Evolutionary conservation across 2,797 vertebrate genomes (phyloP).

Genomic region (Myotis pilosus): DNA sequence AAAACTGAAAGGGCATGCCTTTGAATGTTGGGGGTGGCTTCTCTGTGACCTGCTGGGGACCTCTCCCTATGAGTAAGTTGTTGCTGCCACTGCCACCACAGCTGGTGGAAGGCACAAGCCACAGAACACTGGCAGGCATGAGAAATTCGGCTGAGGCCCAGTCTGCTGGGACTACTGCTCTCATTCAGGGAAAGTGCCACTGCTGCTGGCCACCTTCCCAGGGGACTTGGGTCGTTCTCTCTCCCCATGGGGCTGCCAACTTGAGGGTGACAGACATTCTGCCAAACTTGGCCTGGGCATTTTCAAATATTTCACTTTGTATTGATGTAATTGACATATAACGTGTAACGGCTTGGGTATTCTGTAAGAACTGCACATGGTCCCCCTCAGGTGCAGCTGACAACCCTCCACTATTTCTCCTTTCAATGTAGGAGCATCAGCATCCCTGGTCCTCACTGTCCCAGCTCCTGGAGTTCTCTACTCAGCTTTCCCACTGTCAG

Average conservation of each 20-base stretch:
- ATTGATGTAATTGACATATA: background rate
- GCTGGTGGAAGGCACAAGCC: slow-evolving; percentile 70
- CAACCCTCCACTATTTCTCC: background rate
- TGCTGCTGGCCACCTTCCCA: background rate
- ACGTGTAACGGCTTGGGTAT: background rate
- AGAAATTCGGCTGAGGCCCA: slow-evolving; percentile 50
- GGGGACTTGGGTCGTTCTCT: background rate
- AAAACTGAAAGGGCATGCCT: slow-evolving; percentile 78
- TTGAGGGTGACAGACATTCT: background rate
- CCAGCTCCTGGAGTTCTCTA: background rate
- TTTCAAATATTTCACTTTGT: background rate
- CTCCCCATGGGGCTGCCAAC: background rate
- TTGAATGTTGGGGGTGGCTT: slow-evolving; percentile 70
- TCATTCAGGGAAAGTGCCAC: slow-evolving; percentile 44
- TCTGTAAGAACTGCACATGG: background rate
- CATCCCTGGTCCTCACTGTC: background rate
- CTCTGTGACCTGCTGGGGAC: slow-evolving; percentile 74
- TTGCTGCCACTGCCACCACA: slow-evolving; percentile 73
- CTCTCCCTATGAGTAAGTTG: slow-evolving; percentile 78
- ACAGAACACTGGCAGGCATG: slow-evolving; percentile 51
- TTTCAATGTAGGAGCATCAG: background rate
- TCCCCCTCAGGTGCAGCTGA: background rate
- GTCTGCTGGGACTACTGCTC: background rate
- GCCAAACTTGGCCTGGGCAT: background rate
- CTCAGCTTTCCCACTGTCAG: background rate